Base-by-base conservation (phyloP, 2,888 invertebrate genomes). In the Ormyrus thymus region DNA sequence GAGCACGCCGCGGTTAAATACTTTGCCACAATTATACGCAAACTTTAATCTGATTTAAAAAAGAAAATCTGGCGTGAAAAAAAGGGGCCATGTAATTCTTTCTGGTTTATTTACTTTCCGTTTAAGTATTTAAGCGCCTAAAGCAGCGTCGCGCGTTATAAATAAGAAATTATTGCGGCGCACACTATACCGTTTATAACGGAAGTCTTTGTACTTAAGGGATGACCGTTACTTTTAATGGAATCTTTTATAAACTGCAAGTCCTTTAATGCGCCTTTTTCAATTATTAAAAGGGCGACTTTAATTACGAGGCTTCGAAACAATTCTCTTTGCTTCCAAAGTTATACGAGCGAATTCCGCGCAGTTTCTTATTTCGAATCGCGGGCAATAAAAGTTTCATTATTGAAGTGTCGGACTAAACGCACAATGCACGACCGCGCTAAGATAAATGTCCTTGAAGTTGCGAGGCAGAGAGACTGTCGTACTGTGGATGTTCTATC, bases 211-310 rank as follows among this genome's bases (percentile, higher is more conserved):
- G 75, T 76, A 69, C 69, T 76, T 76, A 76, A 76, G 45, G 70
- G 76, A 76, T 70, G 64, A 71, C 64, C 76, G 64, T 76, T 76
- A 71, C 50, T 76, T 76, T 76, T 76, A 76, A 76, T 64, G 58
- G 56, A 58, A 76, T 58, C 50, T 45, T 11, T 48, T 56, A 55
- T 70, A 70, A 59, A 70, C 15, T 15, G 29, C 7, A 50, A 59
- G 8, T 59, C 4, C 53, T 69, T 58, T 69, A 46, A 56, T 69
- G n/a, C 11, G 0, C n/a, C 5, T 9, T 8, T 15, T 56, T 64
- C 29, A 29, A 29, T 73, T 56, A 58, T 9, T 6, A 58, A 48
- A 5, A 29, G 8, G 5, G 8, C 11, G 51, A 5, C 29, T 9
- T 11, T 51, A 53, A 53, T 66, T 13, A 1, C 29, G 29, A 29